Evolutionary conservation across 2,888 invertebrate species (phyloP).

Genomic region (Mantis religiosa): DNA sequence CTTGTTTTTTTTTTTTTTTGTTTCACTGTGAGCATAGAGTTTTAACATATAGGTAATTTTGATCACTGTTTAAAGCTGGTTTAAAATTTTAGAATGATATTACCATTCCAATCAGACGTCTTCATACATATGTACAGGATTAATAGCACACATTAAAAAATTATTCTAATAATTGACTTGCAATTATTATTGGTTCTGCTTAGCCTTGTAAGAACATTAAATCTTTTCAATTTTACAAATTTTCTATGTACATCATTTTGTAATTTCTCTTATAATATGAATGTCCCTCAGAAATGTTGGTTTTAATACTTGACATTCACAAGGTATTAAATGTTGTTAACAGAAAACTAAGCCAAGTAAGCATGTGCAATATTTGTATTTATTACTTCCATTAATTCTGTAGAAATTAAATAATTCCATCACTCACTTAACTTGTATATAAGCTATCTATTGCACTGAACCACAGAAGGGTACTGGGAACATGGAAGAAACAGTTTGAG

Average conservation of each 20-base stretch:
- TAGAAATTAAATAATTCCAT: not conserved
- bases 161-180: not conserved
- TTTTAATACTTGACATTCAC: not conserved
- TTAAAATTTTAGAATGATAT: not conserved
- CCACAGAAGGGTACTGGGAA: not conserved
- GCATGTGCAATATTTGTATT: not conserved
- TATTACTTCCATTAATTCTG: not conserved
- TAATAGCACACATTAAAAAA: not conserved
- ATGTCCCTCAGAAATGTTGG: not conserved
- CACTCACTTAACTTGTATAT: not conserved
- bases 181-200: not conserved
- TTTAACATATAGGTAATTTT: not conserved
- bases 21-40: not conserved
- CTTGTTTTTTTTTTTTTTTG: not conserved
- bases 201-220: not conserved
- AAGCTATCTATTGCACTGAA: not conserved
- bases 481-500: not conserved
- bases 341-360: not conserved
- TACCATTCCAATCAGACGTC: not conserved
- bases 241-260: not conserved
- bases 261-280: not conserved
- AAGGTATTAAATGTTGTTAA: not conserved
- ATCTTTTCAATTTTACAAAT: not conserved
- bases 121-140: not conserved
- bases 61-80: not conserved